Evolutionary conservation across 1,140 invertebrate genomes (phyloP).

Genomic region (Lasioglossum albipes): DNA sequence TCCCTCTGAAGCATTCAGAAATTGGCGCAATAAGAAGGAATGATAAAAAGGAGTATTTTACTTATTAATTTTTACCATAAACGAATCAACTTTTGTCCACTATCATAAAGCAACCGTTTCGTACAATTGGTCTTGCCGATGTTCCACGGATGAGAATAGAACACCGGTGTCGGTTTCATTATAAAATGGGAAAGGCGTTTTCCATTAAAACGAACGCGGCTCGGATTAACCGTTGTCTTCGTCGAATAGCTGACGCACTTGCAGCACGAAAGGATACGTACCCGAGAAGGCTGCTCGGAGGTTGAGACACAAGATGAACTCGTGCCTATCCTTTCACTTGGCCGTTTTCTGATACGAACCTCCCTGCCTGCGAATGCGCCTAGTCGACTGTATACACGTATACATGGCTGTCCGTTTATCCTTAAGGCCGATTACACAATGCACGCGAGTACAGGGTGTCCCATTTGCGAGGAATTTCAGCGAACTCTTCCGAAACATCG

Average conservation of each 20-base stretch:
- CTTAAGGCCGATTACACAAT: constrained; percentile 46
- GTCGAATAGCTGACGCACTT: constrained; percentile 41
- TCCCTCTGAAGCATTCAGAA: no score
- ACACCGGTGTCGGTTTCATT: background rate
- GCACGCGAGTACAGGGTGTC: constrained; percentile 33
- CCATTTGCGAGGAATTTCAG: constrained; percentile 29
- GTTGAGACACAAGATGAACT: constrained; percentile 59
- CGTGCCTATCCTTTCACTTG: constrained; percentile 66
- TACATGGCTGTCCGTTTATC: constrained; percentile 33
- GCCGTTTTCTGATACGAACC: constrained; percentile 59
- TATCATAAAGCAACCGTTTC: no score
- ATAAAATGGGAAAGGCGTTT: background rate
- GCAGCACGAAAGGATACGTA: constrained; percentile 47
- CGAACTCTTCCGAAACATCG: background rate
- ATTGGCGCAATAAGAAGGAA: no score
- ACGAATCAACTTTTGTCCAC: no score
- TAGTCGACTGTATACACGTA: background rate
- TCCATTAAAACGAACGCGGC: background rate
- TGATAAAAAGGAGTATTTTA: no score
- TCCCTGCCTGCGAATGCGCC: constrained; percentile 28
- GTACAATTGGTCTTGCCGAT: no score
- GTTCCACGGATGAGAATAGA: background rate
- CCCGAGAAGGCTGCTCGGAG: constrained; percentile 39
- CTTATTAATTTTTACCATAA: no score
- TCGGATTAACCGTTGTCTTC: constrained; percentile 7